Conservation (phyloP, 2,888 invertebrate genomes). For the Caprella mutica region DNA sequence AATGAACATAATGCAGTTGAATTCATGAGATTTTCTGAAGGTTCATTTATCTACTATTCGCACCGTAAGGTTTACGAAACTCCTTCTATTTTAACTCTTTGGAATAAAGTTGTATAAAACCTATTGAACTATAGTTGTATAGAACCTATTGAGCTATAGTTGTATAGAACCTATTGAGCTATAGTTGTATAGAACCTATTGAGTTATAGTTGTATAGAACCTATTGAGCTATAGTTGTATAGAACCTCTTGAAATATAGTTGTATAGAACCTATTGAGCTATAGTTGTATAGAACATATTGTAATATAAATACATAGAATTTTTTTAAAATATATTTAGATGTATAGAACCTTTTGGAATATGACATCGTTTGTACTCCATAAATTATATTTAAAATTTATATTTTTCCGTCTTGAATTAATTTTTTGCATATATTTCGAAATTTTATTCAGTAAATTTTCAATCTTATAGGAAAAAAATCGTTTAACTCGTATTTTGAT, state of each 20-base stretch:
- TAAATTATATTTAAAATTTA: background rate
- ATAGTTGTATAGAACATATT: constrained; percentile 4
- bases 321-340: constrained; percentile 2
- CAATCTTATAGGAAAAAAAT: too few species aligned
- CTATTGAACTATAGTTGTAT: too few species aligned
- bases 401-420: background rate
- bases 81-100: background rate
- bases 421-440: too few species aligned
- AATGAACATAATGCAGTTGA: too few species aligned
- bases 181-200: too few species aligned
- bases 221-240: constrained; percentile 3
- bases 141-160: too few species aligned
- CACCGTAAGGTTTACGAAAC: background rate
- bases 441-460: too few species aligned
- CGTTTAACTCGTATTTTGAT: too few species aligned
- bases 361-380: background rate
- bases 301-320: background rate
- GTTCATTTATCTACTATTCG: background rate
- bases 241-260: background rate
- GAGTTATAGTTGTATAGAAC: too few species aligned
- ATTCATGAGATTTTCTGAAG: background rate
- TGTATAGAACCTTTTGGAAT: background rate
- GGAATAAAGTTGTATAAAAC: background rate
- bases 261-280: too few species aligned
- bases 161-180: too few species aligned